phyloP scores from a whole-genome alignment of 2,113 vertebrate genomes.

The Condylura cristata region DNA sequence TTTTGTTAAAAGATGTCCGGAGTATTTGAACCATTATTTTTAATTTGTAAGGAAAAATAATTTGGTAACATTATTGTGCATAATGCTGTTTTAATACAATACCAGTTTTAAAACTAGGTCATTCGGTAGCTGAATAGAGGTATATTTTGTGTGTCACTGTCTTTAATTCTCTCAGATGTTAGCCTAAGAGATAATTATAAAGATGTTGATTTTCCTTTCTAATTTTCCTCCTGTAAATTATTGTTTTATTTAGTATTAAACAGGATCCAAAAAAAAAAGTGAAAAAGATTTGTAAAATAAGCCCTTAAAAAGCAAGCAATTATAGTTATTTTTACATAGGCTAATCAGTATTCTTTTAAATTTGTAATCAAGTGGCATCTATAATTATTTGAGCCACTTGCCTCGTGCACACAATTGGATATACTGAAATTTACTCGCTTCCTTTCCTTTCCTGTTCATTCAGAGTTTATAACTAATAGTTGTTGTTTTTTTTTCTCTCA shows the following conservation, averaged over 20 bases:
- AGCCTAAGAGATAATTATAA: conserved; percentile 40
- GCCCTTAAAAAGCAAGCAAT: conserved; percentile 61
- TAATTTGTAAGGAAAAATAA: not conserved
- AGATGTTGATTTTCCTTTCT: conserved; percentile 35
- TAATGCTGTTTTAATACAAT: not conserved
- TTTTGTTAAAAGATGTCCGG: not conserved
- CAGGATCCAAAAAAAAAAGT: conserved; percentile 60
- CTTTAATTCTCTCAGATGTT: not conserved
- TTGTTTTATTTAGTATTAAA: conserved; percentile 66
- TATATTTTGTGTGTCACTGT: not conserved
- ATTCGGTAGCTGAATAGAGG: not conserved
- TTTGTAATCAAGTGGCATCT: conserved; percentile 69
- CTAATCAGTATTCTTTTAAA: conserved; percentile 74
- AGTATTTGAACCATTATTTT: not conserved
- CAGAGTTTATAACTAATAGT: conserved; percentile 52
- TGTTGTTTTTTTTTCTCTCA: conserved; percentile 79
- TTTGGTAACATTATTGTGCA: not conserved
- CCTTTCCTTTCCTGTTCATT: conserved; percentile 19
- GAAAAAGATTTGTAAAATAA: conserved; percentile 62
- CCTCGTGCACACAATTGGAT: conserved; percentile 18
- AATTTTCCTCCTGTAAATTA: conserved; percentile 19
- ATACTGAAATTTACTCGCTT: not conserved
- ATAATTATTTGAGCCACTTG: conserved; percentile 65
- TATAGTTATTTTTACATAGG: conserved; percentile 70
- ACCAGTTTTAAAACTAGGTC: not conserved